phyloP scores from a whole-genome alignment of 1,140 invertebrate genomes.

The Marisa cornuarietis region DNA sequence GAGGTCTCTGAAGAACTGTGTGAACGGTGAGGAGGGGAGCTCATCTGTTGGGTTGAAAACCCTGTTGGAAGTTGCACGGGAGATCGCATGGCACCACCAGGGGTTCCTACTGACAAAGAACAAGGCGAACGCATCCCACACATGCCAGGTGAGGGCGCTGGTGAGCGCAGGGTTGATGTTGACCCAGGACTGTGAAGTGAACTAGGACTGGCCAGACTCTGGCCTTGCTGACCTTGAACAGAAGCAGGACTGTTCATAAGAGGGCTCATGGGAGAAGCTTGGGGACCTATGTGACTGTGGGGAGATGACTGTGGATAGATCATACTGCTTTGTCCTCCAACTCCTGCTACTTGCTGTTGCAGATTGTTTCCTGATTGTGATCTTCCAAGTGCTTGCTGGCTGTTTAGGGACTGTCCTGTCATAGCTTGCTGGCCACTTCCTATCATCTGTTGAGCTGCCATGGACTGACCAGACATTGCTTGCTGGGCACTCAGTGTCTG shows the following conservation, averaged over 20 bases:
- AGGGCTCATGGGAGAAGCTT: constrained; percentile 54
- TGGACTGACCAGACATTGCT: no score
- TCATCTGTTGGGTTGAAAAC: constrained; percentile 21
- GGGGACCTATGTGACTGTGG: constrained; percentile 33
- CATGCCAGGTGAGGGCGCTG: constrained; percentile 30
- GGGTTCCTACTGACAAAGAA: constrained; percentile 24
- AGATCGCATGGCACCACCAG: constrained; percentile 27
- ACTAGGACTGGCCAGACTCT: constrained; percentile 51
- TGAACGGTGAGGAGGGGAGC: constrained; percentile 27
- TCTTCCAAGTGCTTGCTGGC: neutral
- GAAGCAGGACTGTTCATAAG: constrained; percentile 50
- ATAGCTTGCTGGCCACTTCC: neutral
- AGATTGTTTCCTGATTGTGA: constrained; percentile 2
- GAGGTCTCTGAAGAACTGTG: constrained; percentile 7
- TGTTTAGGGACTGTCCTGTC: constrained; percentile 13
- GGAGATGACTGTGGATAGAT: constrained; percentile 48
- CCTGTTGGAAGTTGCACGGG: constrained; percentile 33
- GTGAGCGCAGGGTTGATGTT: constrained; percentile 39
- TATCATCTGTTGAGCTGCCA: no score
- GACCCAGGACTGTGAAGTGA: constrained; percentile 53
- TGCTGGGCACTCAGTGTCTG: no score
- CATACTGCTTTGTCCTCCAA: constrained; percentile 35
- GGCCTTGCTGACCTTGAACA: constrained; percentile 49
- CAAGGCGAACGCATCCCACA: constrained; percentile 36
- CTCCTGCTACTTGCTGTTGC: constrained; percentile 12